Evolutionary conservation across 2,113 vertebrate genomes (phyloP).

Genomic region (Cheirogaleus medius): DNA sequence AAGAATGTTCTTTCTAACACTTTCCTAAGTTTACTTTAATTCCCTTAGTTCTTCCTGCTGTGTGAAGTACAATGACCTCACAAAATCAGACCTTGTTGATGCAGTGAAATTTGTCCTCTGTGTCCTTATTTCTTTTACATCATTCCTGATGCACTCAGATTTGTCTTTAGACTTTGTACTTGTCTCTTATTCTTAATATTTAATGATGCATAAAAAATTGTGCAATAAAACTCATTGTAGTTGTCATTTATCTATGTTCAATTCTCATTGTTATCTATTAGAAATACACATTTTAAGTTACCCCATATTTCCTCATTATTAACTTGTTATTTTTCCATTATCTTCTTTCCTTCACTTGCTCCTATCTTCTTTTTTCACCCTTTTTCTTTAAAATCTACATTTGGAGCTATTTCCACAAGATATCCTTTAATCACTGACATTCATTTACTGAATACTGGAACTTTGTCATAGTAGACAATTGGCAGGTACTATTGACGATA

Average conservation of each 20-base stretch:
- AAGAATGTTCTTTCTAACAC: not conserved
- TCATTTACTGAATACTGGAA: accelerated
- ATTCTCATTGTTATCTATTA: slow-evolving; percentile 63
- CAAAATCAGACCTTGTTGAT: not conserved
- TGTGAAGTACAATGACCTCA: not conserved
- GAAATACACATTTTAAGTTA: slow-evolving; percentile 60
- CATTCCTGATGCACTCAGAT: not conserved
- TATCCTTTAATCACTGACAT: not conserved
- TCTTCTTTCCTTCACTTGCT: not conserved
- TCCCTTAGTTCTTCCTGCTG: not conserved
- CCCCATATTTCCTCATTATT: slow-evolving; percentile 40
- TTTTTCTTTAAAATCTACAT: not conserved
- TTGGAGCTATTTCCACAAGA: not conserved
- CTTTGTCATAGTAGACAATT: accelerated
- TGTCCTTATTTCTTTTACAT: not conserved
- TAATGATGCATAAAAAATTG: slow-evolving; percentile 77
- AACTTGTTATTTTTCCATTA: slow-evolving; percentile 24
- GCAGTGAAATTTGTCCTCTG: slow-evolving; percentile 57
- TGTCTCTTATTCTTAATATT: slow-evolving; percentile 74
- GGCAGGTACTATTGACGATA: accelerated
- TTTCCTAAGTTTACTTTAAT: not conserved
- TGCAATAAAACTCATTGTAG: slow-evolving; percentile 72
- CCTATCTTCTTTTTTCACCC: not conserved
- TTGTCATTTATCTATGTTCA: slow-evolving; percentile 71
- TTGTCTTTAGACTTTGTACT: slow-evolving; percentile 70